A percentile compares a stretch with the other conserved stretches of the same genome.
phyloP scores from a whole-genome alignment of 2,797 vertebrate species.

The Channallabes apus region DNA sequence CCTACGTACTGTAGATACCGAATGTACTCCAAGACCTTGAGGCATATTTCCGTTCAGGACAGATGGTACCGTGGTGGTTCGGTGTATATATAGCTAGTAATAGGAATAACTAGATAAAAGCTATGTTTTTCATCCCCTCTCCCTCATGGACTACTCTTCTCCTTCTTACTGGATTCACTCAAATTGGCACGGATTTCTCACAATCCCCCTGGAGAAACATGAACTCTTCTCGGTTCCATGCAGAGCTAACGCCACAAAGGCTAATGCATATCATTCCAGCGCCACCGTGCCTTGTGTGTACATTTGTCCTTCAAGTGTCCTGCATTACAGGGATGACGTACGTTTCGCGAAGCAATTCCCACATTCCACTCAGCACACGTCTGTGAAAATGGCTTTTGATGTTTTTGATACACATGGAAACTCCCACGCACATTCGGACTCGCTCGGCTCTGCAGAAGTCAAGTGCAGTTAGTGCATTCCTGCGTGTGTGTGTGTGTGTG shows the following conservation, averaged over 20 bases:
- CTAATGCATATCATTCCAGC: background rate
- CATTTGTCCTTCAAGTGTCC: background rate
- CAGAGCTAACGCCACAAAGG: background rate
- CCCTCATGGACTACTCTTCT: background rate
- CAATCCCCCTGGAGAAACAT: constrained; percentile 1
- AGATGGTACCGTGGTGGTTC: background rate
- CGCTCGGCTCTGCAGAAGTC: background rate
- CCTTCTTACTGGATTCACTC: background rate
- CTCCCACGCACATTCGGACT: background rate
- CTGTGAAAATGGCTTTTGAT: constrained; percentile 15
- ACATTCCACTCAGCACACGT: background rate
- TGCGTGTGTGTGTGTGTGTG: constrained; percentile 18
- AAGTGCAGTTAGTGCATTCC: background rate
- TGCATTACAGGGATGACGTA: background rate
- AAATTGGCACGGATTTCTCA: constrained; percentile 6
- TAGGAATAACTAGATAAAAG: constrained; percentile 10
- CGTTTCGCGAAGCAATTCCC: background rate
- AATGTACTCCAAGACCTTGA: background rate
- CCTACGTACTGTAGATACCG: background rate
- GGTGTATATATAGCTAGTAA: background rate
- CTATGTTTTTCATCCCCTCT: background rate
- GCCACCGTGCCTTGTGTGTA: background rate
- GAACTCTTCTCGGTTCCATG: background rate
- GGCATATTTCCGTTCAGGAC: constrained; percentile 7
- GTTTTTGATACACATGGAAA: background rate